A percentile compares a stretch with the other conserved stretches of the same genome.
Conservation (phyloP, 1,140 invertebrate species). For the Drosophila neocordata region DNA sequence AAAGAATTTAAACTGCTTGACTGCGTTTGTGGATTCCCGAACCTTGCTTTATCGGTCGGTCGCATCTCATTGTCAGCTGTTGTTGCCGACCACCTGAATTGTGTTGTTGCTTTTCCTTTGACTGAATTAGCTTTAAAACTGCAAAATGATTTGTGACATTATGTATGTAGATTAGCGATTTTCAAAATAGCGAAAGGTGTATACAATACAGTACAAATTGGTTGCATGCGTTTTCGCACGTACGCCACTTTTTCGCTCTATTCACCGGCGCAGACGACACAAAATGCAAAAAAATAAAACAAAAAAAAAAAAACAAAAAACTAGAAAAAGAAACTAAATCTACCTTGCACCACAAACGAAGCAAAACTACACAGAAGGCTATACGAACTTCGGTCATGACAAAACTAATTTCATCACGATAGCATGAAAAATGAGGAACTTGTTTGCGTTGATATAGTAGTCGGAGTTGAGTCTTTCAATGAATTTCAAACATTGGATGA, state of each 20-base stretch:
- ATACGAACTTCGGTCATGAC: too few species aligned
- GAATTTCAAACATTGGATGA: too few species aligned
- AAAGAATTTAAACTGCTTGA: neutral
- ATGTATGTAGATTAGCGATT: conserved; percentile 35
- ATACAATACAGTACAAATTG: conserved; percentile 54
- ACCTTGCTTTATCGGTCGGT: neutral
- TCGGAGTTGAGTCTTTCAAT: too few species aligned
- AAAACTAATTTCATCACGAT: too few species aligned
- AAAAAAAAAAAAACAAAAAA: conserved; percentile 19
- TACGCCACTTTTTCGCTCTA: conserved; percentile 64
- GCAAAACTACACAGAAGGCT: conserved; percentile 19
- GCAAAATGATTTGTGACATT: conserved; percentile 11
- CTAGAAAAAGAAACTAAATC: conserved; percentile 13
- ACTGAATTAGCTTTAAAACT: conserved; percentile 24
- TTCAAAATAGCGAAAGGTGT: conserved; percentile 3
- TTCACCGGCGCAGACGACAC: conserved; percentile 45
- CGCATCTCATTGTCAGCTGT: conserved; percentile 18
- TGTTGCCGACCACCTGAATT: conserved; percentile 16
- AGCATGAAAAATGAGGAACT: too few species aligned
- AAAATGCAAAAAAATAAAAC: conserved; percentile 25
- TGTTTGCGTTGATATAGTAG: too few species aligned
- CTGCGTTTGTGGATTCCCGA: neutral
- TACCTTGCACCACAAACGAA: conserved; percentile 17
- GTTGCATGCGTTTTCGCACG: conserved; percentile 82
- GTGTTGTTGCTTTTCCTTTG: neutral